Evolutionary conservation across 35 echinoderm and acorn worm genomes (phyloP), one percentile per base, ranked within the genome.

Genomic region (Acanthaster planci): DNA sequence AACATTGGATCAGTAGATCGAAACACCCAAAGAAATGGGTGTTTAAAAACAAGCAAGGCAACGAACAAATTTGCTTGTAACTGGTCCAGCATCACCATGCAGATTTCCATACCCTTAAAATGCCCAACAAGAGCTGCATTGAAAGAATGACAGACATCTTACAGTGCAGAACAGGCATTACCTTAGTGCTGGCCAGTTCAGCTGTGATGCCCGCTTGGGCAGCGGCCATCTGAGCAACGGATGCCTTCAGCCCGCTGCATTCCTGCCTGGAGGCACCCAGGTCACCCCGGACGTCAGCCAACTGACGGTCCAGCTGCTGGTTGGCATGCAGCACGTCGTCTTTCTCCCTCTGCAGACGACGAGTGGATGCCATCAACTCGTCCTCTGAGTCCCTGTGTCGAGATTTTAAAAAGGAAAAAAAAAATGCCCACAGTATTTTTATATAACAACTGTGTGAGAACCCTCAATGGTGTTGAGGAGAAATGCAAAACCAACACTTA

Each of bases 221-320:
- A 1, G 92, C 77, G 2, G 87, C 90, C 84, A 94, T 90, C 5
- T 88, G 83, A 7, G 92, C 87, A 40, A 94, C 80, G 21, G 87
- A 85, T 16, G 34, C 36, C 35, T 94, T 94, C 0, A 90, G 83
- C 0, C 92, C 92, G 19, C 59, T 50, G 39, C 82, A 86, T 55
- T 94, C 92, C 55, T 94, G 87, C 14, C 38, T 64, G 0, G 87
- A 85, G 15, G 88, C 92, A 52, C 47, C 67, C 19, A 90, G 30
- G 40, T 94, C 92, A 5, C 87, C 84, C 82, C 89, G 83, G 39
- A 86, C 21, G 5, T 35, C 58, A 36, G 79, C 78, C 1, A 80
- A 40, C 37, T 83, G 58, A 19, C 87, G 44, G 32, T 90, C 31
- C 19, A 94, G 57, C 26, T 67, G 58, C 0, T 34, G 52, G 8